A percentile compares a stretch with the other conserved stretches of the same genome.
These are phyloP conservation scores for Sceloporus undulatus DNA, from an alignment of 2,113 vertebrate genomes.

Conservation along the genomic window DNA sequence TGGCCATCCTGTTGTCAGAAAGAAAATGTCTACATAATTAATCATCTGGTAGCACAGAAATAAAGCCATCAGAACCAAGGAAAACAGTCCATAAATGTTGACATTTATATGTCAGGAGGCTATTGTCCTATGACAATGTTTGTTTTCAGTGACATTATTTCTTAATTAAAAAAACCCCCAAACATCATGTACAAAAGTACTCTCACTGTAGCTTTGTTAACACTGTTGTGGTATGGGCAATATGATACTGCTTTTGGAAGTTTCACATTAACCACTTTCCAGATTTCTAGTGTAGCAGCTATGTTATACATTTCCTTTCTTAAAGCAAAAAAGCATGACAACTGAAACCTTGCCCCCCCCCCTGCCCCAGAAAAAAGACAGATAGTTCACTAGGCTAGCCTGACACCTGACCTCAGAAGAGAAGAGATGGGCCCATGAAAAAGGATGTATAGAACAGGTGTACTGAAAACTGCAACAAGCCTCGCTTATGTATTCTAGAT, in stretches of 20 bases:
- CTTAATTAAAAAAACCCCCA: constrained; percentile 72
- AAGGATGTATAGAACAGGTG: background rate
- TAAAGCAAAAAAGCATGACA: background rate
- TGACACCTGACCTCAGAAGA: background rate
- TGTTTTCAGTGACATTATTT: constrained; percentile 61
- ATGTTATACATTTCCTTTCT: background rate
- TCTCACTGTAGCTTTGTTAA: constrained; percentile 51
- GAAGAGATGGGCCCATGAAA: background rate
- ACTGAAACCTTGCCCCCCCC: background rate
- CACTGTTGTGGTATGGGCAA: background rate
- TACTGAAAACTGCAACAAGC: background rate
- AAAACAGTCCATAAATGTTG: constrained; percentile 70
- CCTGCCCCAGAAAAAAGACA: background rate
- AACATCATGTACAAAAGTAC: constrained; percentile 59
- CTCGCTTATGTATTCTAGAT: too few species aligned
- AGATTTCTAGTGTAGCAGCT: background rate
- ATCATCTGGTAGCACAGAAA: constrained; percentile 68
- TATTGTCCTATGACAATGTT: constrained; percentile 66
- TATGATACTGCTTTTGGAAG: background rate
- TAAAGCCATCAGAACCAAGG: constrained; percentile 56
- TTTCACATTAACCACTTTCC: background rate
- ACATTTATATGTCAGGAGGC: constrained; percentile 71
- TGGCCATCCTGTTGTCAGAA: constrained; percentile 57
- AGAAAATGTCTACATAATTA: constrained; percentile 73
- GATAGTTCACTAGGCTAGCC: background rate